Evolutionary conservation across 2,113 vertebrate species (phyloP), one percentile per base, ranked within the genome.

Genomic region (Petaurus breviceps): DNA sequence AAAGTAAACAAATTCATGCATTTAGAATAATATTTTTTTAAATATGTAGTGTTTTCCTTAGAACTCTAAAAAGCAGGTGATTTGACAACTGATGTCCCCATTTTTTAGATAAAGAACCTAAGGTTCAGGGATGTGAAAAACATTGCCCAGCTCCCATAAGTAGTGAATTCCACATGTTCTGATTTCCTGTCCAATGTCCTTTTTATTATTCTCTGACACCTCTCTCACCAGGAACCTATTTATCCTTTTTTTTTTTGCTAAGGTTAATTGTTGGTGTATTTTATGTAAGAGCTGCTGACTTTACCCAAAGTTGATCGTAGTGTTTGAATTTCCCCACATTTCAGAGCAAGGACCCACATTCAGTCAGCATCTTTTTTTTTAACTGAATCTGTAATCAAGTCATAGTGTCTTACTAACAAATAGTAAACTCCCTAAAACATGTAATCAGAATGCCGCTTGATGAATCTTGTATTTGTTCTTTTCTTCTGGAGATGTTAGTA

Each of bases 381-480:
- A 0, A 23, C 49, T 24, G 24, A 50, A 10, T 9, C 8, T 23
- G 19, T 43, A 22, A 14, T 10, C 25, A 54, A 37, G 46, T 16
- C 43, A 46, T 26, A 90, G 7, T 47, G 9, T 90, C 53, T 68
- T 26, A 0, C 61, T 31, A 9, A 24, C 4, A 24, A 8, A 51
- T 3, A 1, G 9, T 89, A 50, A 47, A 46, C 94, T 92, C 52
- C 37, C 68, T 16, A 89, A 90, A 61, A 49, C 57, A 4, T 25
- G 1, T 31, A 50, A 3, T 25, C 9, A 23, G 26, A 8, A 0
- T 52, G 19, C 2, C 5, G 28, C 89, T 22, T 8, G 10, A 0
- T 0, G 3, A 6, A 89, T 92, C 52, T 0, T 22, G 23, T 24
- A 0, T 93, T 54, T 50, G 9, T 16, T 28, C 52, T 51, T 92